Evolutionary conservation across 2,113 vertebrate genomes (phyloP).

Genomic region (Pelobates fuscus): DNA sequence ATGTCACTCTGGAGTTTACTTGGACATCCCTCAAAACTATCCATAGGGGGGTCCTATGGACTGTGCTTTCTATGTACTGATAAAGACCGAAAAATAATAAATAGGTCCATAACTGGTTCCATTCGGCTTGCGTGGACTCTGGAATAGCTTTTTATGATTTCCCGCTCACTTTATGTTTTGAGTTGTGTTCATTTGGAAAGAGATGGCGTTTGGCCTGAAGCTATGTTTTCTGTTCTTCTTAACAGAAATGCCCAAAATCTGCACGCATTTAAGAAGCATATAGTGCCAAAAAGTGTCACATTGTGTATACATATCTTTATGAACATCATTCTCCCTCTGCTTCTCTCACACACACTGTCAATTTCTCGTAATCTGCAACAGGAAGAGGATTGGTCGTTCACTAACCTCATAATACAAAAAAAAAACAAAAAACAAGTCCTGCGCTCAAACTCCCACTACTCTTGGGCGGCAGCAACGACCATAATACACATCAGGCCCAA

Average conservation of each 20-base stretch:
- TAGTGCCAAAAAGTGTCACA: slow-evolving; percentile 16
- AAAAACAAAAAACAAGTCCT: no score
- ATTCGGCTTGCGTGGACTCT: background rate
- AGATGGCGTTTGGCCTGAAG: slow-evolving; percentile 9
- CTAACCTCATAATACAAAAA: background rate
- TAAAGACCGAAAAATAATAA: slow-evolving; percentile 23
- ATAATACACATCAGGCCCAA: no score
- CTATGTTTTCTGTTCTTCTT: slow-evolving; percentile 21
- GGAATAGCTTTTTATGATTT: background rate
- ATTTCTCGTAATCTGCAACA: background rate
- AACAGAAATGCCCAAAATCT: background rate
- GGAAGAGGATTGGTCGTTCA: background rate
- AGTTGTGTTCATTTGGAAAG: background rate
- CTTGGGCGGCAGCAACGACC: no score
- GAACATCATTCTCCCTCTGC: background rate
- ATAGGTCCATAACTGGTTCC: background rate
- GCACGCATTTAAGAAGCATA: background rate
- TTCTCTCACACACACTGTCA: background rate
- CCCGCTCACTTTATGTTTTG: background rate
- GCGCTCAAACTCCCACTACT: no score
- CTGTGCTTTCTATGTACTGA: slow-evolving; percentile 17
- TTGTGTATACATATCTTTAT: background rate
- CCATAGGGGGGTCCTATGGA: background rate
- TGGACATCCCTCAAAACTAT: background rate
- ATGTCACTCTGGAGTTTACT: background rate